Evolutionary conservation across 2,113 vertebrate species (phyloP), one percentile per base, ranked within the genome.

Genomic region (Hylia prasina): DNA sequence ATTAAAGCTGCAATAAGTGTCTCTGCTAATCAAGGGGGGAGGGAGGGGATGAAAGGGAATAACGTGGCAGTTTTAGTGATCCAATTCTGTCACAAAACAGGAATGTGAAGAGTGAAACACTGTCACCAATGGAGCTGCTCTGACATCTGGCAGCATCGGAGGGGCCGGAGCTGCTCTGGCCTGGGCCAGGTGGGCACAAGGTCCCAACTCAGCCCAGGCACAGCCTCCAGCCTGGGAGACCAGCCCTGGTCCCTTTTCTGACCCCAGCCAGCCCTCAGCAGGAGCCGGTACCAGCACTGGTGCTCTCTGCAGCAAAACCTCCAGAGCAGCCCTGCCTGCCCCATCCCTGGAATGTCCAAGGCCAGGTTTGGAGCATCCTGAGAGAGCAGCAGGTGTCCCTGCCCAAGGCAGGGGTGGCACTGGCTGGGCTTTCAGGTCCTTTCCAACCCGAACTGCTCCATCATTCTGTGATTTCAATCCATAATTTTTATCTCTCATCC

Each of bases 261-360:
- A 4, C 31, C 71, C 16, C 13, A 10, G 11, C 12, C 28, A 47
- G n/a, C 58, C 28, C 70, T 40, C 50, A 57, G 66, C 9, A 9
- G 30, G 11, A 15, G 25, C 80, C 21, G 0, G 9, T 15, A 1
- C 50, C 27, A 5, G 0, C 58, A 4, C 2, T 0, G 1, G 6
- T 15, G 40, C 10, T 33, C 24, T 35, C 37, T 12, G 28, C 19
- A 5, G 24, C 1, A 10, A 31, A 86, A 58, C 27, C 7, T 12
- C 4, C 25, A 14, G 14, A 33, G 53, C 1, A 68, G 27, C 30
- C 9, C 15, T 11, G 53, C 35, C 21, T 86, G 71, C 44, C 25
- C 11, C 44, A 35, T 35, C 31, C 61, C 37, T 50, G 71, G 6
- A 18, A 18, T 10, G 9, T 3, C 40, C 78, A 22, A 40, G 13